Base-by-base conservation (phyloP, 2,113 vertebrate genomes). In the Abramis brama region DNA sequence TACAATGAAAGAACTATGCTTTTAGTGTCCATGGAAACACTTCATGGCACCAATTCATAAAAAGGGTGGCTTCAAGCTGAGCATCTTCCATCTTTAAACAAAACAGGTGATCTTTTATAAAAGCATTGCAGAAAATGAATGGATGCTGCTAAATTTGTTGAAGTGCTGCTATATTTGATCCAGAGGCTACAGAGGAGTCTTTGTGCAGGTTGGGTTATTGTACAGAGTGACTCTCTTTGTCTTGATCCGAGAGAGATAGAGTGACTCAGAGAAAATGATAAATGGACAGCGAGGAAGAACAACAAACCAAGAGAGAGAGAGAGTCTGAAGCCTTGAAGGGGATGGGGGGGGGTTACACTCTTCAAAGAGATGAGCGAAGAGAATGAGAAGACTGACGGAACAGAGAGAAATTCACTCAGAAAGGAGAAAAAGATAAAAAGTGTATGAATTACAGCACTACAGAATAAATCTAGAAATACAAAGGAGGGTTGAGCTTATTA, bases 11-110 rank as follows among this genome's bases (percentile, higher is more conserved):
- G 36, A 60, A 75, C 12, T 59, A 23, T 73, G 81, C 81, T 80
- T 52, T 87, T 47, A 84, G 82, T 87, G 27, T 43, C 76, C 86
- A 87, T 74, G 76, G 76, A 64, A 74, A 87, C 39, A 64, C 5
- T 71, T 75, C 45, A 87, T 21, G 0, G n/a, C 64, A 73, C 8
- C 23, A 25, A 57, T 60, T 39, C 75, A 52, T 43, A 73, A 83
- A 83, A 83, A 43, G 25, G 23, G 23, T n/a, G 23, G 27, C 68
- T 71, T 27, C 79, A 82, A 70, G 25, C 45, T 2, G 45, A 70
- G 30, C 62, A 70, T 50, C 79, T 66, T 71, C 64, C 19, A 70
- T 71, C 81, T 83, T 83, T 57, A 83, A 83, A 73, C 81, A 83
- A 83, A 83, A 57, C 47, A 73, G 52, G 23, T 6, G 0, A 73